Evolutionary conservation across 2,113 vertebrate species (phyloP).

Genomic region (Ceuthmochares aereus): DNA sequence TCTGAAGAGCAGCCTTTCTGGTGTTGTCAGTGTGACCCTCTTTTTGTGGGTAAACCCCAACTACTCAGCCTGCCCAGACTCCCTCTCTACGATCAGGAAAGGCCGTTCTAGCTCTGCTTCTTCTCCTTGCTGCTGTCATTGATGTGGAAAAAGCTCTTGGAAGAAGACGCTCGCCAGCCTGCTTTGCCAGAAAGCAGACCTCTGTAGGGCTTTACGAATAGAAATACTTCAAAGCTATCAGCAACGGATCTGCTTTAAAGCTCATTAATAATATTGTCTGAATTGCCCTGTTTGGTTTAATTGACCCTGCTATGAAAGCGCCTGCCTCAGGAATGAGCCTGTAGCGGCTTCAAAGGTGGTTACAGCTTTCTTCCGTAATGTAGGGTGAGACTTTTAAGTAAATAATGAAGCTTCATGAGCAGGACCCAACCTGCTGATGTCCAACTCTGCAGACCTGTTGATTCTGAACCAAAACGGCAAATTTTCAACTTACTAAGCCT

Average conservation of each 20-base stretch:
- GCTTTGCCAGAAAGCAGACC: not conserved
- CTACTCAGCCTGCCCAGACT: not conserved
- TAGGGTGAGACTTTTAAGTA: not conserved
- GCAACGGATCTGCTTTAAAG: not conserved
- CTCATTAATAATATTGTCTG: not conserved
- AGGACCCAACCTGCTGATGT: not conserved
- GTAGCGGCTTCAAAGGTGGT: not conserved
- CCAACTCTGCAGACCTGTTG: not conserved
- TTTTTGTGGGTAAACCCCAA: not conserved
- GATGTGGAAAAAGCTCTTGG: not conserved
- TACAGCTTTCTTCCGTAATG: not conserved
- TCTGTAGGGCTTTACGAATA: not conserved
- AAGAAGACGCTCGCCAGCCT: not conserved
- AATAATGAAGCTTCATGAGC: not conserved
- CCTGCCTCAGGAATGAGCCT: not conserved
- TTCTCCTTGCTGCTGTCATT: not conserved
- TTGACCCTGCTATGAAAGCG: not conserved
- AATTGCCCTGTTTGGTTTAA: not conserved
- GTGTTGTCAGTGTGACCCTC: not conserved
- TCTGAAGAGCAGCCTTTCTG: not conserved
- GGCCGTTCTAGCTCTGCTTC: not conserved
- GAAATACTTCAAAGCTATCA: not conserved
- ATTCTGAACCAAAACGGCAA: not conserved
- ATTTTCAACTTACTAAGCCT: not conserved
- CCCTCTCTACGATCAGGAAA: not conserved